Evolutionary conservation across 2,888 invertebrate species (phyloP), one percentile per base, ranked within the genome.

Genomic region (Melanostoma scalare): DNA sequence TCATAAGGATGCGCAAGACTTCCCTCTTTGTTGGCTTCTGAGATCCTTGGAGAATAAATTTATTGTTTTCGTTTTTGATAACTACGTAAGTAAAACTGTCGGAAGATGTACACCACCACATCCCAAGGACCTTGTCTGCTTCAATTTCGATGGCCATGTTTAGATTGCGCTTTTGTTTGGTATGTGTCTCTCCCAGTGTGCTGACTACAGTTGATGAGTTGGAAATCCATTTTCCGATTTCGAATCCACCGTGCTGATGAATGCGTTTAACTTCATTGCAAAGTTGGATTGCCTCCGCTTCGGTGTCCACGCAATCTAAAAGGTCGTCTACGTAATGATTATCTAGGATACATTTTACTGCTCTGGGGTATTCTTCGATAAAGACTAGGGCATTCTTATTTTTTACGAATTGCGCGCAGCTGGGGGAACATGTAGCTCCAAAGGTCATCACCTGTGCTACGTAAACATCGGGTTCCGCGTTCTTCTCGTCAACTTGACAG

Each of bases 311-410:
- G 20, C 40, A 65, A 42, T 79, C 73, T 4, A 74, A 35, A 6
- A 33, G 42, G 10, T 81, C 55, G 46, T 81, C 69, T 4, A 75
- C 67, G 36, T 78, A 78, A 55, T 72, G 65, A 20, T 65, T 72
- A 10, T 46, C 33, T 9, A 67, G 8, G 31, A 79, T 67, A 33
- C 67, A 30, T 9, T 48, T 20, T 46, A 56, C 69, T n/a, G 80
- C 69, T 35, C 53, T n/a, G n/a, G n/a, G n/a, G n/a, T n/a, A n/a
- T n/a, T n/a, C n/a, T n/a, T 46, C 33, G 8, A 35, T 56, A 8
- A 73, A 44, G 6, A 20, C 38, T 8, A n/a, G n/a, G n/a, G n/a
- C n/a, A n/a, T n/a, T n/a, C n/a, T n/a, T n/a, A n/a, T n/a, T n/a
- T n/a, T n/a, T n/a, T n/a, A n/a, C n/a, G n/a, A n/a, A n/a, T n/a